A percentile compares a stretch with the other conserved stretches of the same genome.
Conservation (phyloP, 2,113 vertebrate species). For the Protomyctophum bolini region DNA sequence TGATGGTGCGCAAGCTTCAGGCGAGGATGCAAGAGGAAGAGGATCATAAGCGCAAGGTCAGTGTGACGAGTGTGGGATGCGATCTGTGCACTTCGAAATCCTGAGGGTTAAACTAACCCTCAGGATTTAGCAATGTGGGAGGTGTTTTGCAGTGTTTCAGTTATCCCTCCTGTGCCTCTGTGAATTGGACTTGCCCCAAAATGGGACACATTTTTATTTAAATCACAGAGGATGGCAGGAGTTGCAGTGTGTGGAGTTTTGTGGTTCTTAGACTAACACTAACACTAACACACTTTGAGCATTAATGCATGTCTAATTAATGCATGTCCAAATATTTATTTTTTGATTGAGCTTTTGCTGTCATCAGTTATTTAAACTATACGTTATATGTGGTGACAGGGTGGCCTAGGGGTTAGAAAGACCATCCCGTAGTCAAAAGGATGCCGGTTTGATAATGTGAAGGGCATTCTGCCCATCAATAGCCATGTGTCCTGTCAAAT, state of each 20-base stretch:
- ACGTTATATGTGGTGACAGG: too few species aligned
- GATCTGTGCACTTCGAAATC: too few species aligned
- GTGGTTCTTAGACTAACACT: conserved; percentile 16
- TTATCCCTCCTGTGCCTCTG: conserved; percentile 58
- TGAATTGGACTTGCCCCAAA: conserved; percentile 8
- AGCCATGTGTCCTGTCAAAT: too few species aligned
- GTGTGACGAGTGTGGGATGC: conserved; percentile 20
- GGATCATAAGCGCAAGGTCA: conserved; percentile 90
- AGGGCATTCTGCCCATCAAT: too few species aligned
- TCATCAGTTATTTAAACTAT: not conserved
- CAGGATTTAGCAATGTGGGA: not conserved
- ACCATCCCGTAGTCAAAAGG: too few species aligned
- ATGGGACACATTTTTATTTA: not conserved
- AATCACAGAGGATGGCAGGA: conserved; percentile 48
- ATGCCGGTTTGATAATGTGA: too few species aligned
- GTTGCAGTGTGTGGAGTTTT: conserved; percentile 35
- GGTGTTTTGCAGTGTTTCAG: conserved; percentile 10
- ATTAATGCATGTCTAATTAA: conserved; percentile 26
- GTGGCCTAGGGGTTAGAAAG: too few species aligned
- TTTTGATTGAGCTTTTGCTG: too few species aligned
- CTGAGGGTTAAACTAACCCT: not conserved
- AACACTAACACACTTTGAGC: too few species aligned
- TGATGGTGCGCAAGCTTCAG: conserved; percentile 95
- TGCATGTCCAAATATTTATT: conserved; percentile 23
- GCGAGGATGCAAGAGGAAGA: conserved; percentile 96